A percentile compares a stretch with the other conserved stretches of the same genome.
Evolutionary conservation across 1,140 invertebrate species (phyloP).

Genomic region (Drosophila burlai): DNA sequence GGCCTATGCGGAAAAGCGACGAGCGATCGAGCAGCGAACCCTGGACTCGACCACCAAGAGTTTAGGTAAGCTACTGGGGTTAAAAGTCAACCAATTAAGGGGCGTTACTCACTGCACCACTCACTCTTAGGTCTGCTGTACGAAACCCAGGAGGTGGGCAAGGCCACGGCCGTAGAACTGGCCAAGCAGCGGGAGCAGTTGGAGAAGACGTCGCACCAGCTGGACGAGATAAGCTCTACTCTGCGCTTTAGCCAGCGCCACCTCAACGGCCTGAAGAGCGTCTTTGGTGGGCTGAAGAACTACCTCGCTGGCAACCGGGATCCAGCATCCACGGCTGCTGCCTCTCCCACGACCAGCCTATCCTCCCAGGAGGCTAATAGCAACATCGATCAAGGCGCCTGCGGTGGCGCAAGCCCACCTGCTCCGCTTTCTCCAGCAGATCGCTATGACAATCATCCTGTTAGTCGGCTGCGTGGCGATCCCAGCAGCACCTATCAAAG

Average conservation of each 20-base stretch:
- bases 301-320: conserved; percentile 91
- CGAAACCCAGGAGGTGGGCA: conserved; percentile 95
- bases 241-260: conserved; percentile 96
- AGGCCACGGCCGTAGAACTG: conserved; percentile 95
- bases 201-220: conserved; percentile 93
- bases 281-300: conserved; percentile 96
- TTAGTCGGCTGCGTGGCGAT: conserved; percentile 86
- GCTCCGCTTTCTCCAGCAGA: conserved; percentile 72
- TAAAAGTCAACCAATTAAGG: conserved; percentile 17
- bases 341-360: conserved; percentile 57
- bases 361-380: conserved; percentile 55
- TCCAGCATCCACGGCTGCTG: conserved; percentile 64
- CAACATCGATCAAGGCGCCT: conserved; percentile 49
- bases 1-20: conserved; percentile 89
- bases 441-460: conserved; percentile 87
- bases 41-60: conserved; percentile 93
- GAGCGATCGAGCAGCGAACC: conserved; percentile 92
- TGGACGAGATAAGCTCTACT: conserved; percentile 96
- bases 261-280: conserved; percentile 97
- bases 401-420: conserved; percentile 21
- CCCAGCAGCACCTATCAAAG: conserved; percentile 73
- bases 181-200: conserved; percentile 95
- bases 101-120: conserved; percentile 37
- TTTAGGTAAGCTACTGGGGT: conserved; percentile 84
- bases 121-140: conserved; percentile 88